Conservation (phyloP, 2,113 vertebrate genomes). For the Menura novaehollandiae region DNA sequence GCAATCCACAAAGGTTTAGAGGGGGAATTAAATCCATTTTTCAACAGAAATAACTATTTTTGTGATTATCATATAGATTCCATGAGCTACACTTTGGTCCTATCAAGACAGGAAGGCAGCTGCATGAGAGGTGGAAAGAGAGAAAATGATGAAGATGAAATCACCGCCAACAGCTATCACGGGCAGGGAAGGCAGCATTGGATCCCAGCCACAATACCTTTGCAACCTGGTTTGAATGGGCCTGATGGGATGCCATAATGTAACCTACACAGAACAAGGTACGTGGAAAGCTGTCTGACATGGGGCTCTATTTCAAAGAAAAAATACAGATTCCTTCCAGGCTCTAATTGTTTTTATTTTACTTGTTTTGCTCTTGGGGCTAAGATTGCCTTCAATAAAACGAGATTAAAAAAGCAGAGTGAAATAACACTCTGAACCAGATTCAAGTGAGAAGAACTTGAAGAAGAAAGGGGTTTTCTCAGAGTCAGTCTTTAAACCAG, state of each 20-base stretch:
- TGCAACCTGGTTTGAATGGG: conserved; percentile 40
- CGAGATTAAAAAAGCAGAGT: not conserved
- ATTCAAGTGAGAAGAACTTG: not conserved
- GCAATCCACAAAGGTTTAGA: conserved; percentile 62
- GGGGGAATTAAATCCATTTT: conserved; percentile 61
- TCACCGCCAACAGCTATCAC: conserved; percentile 20
- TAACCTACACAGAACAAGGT: not conserved
- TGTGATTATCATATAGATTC: conserved; percentile 63
- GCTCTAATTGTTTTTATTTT: conserved; percentile 27
- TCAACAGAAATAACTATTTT: conserved; percentile 61
- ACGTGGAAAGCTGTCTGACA: not conserved
- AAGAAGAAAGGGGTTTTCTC: not conserved
- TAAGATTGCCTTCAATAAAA: conserved; percentile 2
- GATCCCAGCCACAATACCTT: conserved; percentile 27
- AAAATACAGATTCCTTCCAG: conserved; percentile 6
- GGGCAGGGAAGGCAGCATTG: not conserved
- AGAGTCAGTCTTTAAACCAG: not conserved
- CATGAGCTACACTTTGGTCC: conserved; percentile 52
- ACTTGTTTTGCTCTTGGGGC: conserved; percentile 2
- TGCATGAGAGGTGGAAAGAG: conserved; percentile 59
- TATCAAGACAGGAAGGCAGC: conserved; percentile 54
- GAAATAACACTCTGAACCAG: not conserved
- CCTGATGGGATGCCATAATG: conserved; percentile 27
- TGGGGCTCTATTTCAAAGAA: not conserved
- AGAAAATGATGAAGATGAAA: conserved; percentile 38